Base-by-base conservation (phyloP, 2,113 vertebrate genomes). In the Octodon degus region DNA sequence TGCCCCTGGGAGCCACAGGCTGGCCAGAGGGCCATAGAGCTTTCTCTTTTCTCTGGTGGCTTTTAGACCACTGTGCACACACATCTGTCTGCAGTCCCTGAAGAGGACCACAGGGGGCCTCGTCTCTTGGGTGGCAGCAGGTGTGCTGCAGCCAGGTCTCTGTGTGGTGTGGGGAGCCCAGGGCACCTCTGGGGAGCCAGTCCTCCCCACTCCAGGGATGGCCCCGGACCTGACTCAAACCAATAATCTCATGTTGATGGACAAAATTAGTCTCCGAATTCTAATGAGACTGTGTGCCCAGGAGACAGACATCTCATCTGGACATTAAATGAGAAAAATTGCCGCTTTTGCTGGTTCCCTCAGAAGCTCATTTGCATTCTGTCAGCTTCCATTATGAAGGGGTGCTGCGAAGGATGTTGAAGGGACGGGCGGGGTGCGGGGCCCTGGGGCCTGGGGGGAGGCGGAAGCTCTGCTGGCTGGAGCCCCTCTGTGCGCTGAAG, bases 301-400 rank as follows among this genome's bases (percentile, higher is more conserved):
- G 98, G 98, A 99, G 98, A 99, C 97, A 91, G 98, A 98, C 99
- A 99, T 98, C 98, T 99, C 99, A 98, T 99, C 98, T 98, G 98
- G 99, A 99, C 98, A 98, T 98, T 99, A 99, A 99, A 99, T 99
- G 99, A 99, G 99, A 99, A 99, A 99, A 99, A 99, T 99, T 98
- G 99, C 99, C 98, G 98, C 98, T 99, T 99, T 98, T 99, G 99
- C 98, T 98, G 98, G 98, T 99, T 99, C 99, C 98, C 99, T 99
- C 99, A 99, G 99, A 99, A 99, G 98, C 98, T 99, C 98, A 99
- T 99, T 99, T 99, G 99, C 99, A 99, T 99, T 98, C 99, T 99
- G 99, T 99, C 99, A 99, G 99, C 98, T 99, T 97, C 98, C 98
- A 99, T 99, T 99, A 99, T 95, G 97, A 97, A 98, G 96, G 96